These are phyloP conservation scores for Macaca fascicularis DNA, from an alignment of 2,113 vertebrate species.

Conservation along the genomic window DNA sequence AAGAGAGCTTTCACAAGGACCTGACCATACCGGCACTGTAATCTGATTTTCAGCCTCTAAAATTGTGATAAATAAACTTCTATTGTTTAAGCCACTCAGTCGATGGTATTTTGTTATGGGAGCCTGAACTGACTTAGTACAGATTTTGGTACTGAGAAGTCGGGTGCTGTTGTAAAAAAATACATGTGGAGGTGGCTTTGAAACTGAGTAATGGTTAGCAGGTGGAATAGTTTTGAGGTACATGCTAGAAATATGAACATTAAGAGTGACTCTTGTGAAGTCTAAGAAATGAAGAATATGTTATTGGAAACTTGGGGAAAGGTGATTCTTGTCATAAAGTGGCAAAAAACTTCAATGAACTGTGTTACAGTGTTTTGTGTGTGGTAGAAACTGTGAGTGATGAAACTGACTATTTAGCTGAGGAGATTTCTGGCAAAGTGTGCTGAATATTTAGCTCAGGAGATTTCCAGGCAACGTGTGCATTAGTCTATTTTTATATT, in stretches of 20 bases:
- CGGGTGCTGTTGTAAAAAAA: neutral
- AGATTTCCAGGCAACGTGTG: too few species aligned
- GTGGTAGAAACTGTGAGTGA: neutral
- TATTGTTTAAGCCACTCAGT: too few species aligned
- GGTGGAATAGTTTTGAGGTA: neutral
- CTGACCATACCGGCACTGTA: neutral
- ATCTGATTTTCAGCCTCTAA: neutral
- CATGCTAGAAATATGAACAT: neutral
- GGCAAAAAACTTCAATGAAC: neutral
- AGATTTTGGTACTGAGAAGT: neutral
- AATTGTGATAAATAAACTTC: neutral
- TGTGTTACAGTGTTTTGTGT: neutral
- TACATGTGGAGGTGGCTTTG: neutral
- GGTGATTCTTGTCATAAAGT: too few species aligned
- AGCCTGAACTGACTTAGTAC: neutral
- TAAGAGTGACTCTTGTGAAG: neutral
- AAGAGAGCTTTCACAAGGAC: too few species aligned
- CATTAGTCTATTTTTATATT: too few species aligned
- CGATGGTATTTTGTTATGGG: neutral
- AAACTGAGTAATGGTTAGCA: neutral
- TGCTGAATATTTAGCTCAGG: too few species aligned
- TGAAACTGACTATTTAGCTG: too few species aligned
- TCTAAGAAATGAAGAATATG: too few species aligned
- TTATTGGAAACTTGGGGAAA: too few species aligned
- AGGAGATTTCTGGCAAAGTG: too few species aligned